These are phyloP conservation scores for Melipona bicolor DNA, from an alignment of 2,888 invertebrate genomes.

Conservation along the genomic window DNA sequence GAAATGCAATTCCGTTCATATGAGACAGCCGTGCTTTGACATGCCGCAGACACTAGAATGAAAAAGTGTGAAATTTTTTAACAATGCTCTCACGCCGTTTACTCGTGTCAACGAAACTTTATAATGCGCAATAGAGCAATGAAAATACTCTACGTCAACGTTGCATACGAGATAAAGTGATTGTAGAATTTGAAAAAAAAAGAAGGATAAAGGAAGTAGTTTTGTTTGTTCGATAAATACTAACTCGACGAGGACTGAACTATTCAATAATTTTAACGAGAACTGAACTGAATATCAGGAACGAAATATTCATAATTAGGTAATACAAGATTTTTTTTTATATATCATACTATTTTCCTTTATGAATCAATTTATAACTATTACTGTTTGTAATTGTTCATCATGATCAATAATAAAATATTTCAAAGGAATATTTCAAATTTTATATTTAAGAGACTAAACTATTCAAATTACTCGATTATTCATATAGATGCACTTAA, in stretches of 20 bases:
- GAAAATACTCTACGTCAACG: background rate
- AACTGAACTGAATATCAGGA: background rate
- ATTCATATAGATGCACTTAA: background rate
- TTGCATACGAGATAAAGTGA: background rate
- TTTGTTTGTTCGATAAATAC: background rate
- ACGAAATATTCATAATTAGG: background rate
- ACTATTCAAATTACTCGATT: no score
- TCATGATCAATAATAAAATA: background rate
- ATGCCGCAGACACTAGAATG: slow-evolving; percentile 39
- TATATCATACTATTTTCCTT: background rate
- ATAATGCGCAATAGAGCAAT: background rate
- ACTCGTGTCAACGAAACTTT: background rate
- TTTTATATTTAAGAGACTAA: background rate
- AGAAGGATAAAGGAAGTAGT: background rate
- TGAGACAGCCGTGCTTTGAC: slow-evolving; percentile 38
- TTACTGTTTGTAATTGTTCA: background rate
- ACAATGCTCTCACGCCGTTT: slow-evolving; percentile 12
- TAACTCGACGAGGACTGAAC: background rate
- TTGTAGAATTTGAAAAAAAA: background rate
- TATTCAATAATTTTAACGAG: no score
- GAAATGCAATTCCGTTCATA: slow-evolving; percentile 40
- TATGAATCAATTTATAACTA: no score
- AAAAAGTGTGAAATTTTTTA: slow-evolving; percentile 23
- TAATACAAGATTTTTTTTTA: background rate
- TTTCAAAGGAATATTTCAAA: background rate